Conservation (phyloP, 2,113 vertebrate genomes). For the Saccopteryx bilineata region DNA sequence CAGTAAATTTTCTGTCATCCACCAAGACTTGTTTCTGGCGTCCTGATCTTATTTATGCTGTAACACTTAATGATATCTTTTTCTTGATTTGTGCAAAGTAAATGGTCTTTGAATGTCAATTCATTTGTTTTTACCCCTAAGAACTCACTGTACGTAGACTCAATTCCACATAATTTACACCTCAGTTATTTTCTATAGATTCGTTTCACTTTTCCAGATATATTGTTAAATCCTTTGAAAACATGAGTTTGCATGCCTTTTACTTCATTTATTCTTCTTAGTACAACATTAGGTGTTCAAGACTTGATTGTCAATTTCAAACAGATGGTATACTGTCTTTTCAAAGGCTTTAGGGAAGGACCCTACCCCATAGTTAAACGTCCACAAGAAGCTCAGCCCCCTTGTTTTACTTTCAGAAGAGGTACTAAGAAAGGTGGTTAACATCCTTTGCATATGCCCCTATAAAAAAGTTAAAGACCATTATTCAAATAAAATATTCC, state of each 20-base stretch:
- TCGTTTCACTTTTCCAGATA: neutral
- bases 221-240: slow-evolving; percentile 6
- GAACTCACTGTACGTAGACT: neutral
- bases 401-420: slow-evolving; percentile 26
- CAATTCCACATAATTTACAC: neutral
- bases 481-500: slow-evolving; percentile 29
- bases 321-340: neutral
- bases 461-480: slow-evolving; percentile 5
- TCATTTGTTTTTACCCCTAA: neutral
- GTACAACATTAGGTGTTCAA: neutral
- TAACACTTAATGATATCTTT: neutral
- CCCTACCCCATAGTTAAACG: neutral
- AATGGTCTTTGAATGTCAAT: neutral
- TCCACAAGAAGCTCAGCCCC: neutral
- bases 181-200: neutral
- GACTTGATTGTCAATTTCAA: neutral
- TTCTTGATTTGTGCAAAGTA: slow-evolving; percentile 3
- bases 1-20: neutral
- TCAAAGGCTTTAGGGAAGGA: slow-evolving; percentile 27
- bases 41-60: neutral
- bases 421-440: slow-evolving; percentile 17
- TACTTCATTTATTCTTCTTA: slow-evolving; percentile 31
- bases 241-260: neutral
- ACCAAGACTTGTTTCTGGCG: neutral
- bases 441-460: slow-evolving; percentile 3